Percentiles rank a stretch among this genome's conserved stretches.
Conservation (phyloP, 2,888 invertebrate species). For the Cyclophora albipunctata region DNA sequence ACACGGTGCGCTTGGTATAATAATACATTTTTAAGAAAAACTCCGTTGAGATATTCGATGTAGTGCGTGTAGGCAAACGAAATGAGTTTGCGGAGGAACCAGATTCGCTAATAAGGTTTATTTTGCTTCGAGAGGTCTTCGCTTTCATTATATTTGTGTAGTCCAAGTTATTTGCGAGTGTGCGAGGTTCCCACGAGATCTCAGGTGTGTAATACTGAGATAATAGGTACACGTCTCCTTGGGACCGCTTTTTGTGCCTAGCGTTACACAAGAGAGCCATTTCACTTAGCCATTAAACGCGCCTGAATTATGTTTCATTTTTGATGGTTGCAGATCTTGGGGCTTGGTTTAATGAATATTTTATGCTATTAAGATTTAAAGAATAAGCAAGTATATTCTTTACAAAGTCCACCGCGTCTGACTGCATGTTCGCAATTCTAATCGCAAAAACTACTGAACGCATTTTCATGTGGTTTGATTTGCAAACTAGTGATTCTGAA, state of each 20-base stretch:
- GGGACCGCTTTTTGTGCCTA: conserved; percentile 34
- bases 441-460: too few relatives aligned
- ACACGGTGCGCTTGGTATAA: conserved; percentile 31
- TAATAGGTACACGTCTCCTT: conserved; percentile 51
- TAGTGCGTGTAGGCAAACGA: conserved; percentile 9
- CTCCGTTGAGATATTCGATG: conserved; percentile 19
- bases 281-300: conserved; percentile 1
- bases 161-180: neutral
- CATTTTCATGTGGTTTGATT: too few relatives aligned
- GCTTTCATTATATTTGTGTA: neutral
- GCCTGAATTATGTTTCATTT: conserved; percentile 1
- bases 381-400: too few relatives aligned
- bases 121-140: neutral
- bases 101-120: neutral
- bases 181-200: conserved; percentile 45
- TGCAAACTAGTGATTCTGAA: too few relatives aligned
- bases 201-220: conserved; percentile 38
- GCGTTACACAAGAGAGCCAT: conserved; percentile 23
- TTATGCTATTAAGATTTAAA: too few relatives aligned
- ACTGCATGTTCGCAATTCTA: too few relatives aligned
- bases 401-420: too few relatives aligned
- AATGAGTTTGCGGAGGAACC: neutral
- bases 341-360: too few relatives aligned
- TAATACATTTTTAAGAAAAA: conserved; percentile 29
- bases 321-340: too few relatives aligned